Percentiles rank a stretch among this genome's conserved stretches.
Conservation (phyloP, 2,797 vertebrate species). For the Austrolebias charrua region DNA sequence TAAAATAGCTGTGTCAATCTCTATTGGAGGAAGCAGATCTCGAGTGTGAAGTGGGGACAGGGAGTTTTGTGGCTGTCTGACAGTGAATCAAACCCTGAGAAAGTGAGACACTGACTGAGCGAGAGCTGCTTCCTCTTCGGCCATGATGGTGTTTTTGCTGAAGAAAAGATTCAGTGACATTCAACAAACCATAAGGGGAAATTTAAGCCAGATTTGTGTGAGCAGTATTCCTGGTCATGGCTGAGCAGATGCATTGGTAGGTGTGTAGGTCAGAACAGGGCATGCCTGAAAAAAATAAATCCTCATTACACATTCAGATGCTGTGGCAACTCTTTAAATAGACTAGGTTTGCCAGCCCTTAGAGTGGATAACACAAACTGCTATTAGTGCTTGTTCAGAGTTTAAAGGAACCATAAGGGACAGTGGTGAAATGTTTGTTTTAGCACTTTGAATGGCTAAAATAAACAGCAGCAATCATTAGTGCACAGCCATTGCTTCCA, state of each 20-base stretch:
- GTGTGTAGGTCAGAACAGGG: constrained; percentile 36
- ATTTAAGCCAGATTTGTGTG: constrained; percentile 67
- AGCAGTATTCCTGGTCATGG: constrained; percentile 55
- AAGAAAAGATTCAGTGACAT: constrained; percentile 26
- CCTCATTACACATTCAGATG: constrained; percentile 39
- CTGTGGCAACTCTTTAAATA: constrained; percentile 26
- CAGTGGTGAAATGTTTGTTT: constrained; percentile 43
- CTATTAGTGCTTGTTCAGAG: constrained; percentile 25
- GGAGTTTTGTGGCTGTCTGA: constrained; percentile 18
- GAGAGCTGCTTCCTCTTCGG: constrained; percentile 11
- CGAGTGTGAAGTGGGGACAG: constrained; percentile 50
- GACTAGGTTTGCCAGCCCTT: constrained; percentile 27
- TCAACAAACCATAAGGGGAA: constrained; percentile 47
- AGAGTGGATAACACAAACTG: constrained; percentile 23
- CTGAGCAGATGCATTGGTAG: constrained; percentile 44
- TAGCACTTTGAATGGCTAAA: constrained; percentile 44
- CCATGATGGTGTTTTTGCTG: constrained; percentile 14
- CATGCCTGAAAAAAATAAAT: constrained; percentile 58
- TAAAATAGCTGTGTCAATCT: constrained; percentile 55
- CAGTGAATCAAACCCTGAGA: constrained; percentile 22
- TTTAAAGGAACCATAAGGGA: constrained; percentile 48
- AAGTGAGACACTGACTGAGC: constrained; percentile 27
- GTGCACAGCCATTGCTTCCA: constrained; percentile 50
- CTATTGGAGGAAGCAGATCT: constrained; percentile 46
- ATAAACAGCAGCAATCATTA: constrained; percentile 61